Conservation (phyloP, 2,888 invertebrate species). For the Thelaira solivaga region DNA sequence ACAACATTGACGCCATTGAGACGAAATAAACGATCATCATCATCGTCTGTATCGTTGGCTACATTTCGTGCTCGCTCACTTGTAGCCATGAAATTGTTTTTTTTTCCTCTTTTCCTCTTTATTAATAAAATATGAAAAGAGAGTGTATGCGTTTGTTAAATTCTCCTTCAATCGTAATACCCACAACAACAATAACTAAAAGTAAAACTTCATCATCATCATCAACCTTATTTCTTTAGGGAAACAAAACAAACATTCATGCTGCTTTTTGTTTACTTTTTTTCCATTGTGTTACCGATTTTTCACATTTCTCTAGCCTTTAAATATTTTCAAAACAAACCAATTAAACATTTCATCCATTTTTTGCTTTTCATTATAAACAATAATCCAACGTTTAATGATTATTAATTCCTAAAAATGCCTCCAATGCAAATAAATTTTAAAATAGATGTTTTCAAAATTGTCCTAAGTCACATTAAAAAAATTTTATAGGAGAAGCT, state of each 20-base stretch:
- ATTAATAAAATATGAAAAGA: neutral
- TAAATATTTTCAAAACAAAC: too few relatives aligned
- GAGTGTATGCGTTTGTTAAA: slow-evolving; percentile 9
- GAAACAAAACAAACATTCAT: slow-evolving; percentile 47
- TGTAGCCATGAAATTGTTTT: slow-evolving; percentile 26
- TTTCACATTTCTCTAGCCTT: neutral
- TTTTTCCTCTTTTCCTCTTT: too few relatives aligned
- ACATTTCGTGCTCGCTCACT: slow-evolving; percentile 8
- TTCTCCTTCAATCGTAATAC: neutral
- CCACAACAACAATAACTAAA: slow-evolving; percentile 2
- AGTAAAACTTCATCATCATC: slow-evolving; percentile 39
- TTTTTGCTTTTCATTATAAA: too few relatives aligned
- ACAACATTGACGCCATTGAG: slow-evolving; percentile 60
- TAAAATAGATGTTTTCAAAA: too few relatives aligned
- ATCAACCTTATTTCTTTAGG: slow-evolving; percentile 17
- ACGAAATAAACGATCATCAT: slow-evolving; percentile 33
- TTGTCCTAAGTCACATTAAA: too few relatives aligned
- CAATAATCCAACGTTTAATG: too few relatives aligned
- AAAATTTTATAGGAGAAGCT: too few relatives aligned
- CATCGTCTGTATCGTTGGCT: slow-evolving; percentile 4
- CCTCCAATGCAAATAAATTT: too few relatives aligned
- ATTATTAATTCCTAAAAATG: too few relatives aligned
- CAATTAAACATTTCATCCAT: too few relatives aligned
- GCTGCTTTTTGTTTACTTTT: slow-evolving; percentile 31
- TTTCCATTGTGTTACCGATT: slow-evolving; percentile 11